These are phyloP conservation scores for Ardeotis arabs DNA, from an alignment of 2,113 vertebrate genomes.

Conservation along the genomic window DNA sequence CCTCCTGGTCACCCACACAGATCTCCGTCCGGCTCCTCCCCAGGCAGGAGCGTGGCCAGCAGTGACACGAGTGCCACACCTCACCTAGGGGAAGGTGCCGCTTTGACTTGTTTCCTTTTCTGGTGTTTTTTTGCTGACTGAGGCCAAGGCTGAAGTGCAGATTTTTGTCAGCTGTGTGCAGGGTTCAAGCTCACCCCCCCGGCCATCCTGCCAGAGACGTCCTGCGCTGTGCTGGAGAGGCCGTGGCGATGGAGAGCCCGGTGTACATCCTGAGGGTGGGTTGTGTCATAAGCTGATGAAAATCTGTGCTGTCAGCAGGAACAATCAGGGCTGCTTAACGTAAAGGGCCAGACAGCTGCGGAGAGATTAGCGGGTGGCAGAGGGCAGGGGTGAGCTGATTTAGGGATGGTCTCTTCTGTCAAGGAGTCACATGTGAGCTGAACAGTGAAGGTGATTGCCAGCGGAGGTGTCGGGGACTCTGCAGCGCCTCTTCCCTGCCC, in stretches of 20 bases:
- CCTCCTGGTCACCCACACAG: not conserved
- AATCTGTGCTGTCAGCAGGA: constrained; percentile 61
- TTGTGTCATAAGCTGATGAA: constrained; percentile 30
- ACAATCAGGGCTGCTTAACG: constrained; percentile 28
- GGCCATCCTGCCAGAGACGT: not conserved
- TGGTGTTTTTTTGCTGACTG: not conserved
- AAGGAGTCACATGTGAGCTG: constrained; percentile 17
- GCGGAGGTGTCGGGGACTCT: not conserved
- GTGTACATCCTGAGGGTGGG: not conserved
- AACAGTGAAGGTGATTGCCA: not conserved
- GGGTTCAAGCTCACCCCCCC: not conserved
- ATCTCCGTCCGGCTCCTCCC: not conserved
- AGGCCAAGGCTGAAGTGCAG: not conserved
- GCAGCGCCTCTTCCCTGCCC: not conserved
- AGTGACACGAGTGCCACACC: fast-evolving
- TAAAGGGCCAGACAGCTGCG: constrained; percentile 23
- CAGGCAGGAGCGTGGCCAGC: not conserved
- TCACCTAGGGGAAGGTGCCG: not conserved
- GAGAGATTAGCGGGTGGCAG: not conserved
- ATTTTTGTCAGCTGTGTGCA: not conserved
- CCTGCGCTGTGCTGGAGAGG: not conserved
- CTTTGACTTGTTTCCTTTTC: not conserved
- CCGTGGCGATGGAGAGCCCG: not conserved
- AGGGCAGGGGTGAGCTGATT: not conserved
- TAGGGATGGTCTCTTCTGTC: not conserved